These are phyloP conservation scores for Dryoscopus gambensis DNA, from an alignment of 2,113 vertebrate species.

Conservation along the genomic window DNA sequence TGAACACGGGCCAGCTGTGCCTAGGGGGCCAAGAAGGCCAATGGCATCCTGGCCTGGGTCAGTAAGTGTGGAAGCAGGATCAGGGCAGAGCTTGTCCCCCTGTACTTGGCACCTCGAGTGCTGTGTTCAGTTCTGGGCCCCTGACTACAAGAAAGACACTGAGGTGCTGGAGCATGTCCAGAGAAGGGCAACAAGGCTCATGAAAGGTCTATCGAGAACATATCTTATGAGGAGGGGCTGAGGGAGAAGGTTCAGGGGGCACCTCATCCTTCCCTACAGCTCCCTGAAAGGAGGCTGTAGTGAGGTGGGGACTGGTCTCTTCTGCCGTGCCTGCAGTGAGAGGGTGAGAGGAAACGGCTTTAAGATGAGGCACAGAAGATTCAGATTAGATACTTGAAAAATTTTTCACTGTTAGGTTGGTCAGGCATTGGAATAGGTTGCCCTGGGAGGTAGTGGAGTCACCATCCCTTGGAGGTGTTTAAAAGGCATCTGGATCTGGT, in stretches of 20 bases:
- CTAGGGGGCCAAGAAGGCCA: neutral
- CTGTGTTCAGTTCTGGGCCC: neutral
- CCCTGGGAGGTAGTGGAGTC: neutral
- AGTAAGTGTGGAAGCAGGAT: neutral
- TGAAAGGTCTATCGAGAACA: neutral
- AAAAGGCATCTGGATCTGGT: neutral
- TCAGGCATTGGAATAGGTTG: neutral
- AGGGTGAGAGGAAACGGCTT: neutral
- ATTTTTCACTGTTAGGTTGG: neutral
- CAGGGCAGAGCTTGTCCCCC: neutral
- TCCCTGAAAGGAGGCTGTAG: neutral
- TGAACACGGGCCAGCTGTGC: neutral
- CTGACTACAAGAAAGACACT: neutral
- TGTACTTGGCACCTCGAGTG: neutral
- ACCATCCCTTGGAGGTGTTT: neutral
- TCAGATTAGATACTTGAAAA: neutral
- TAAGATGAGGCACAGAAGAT: neutral
- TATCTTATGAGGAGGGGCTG: neutral
- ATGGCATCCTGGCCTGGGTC: neutral
- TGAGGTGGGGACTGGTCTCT: accelerated
- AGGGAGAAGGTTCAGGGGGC: neutral
- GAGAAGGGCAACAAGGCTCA: neutral
- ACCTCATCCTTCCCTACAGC: accelerated
- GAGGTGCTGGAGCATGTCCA: neutral
- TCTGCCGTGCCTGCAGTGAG: neutral